A percentile compares a stretch with the other conserved stretches of the same genome.
Conservation (phyloP, 2,888 invertebrate species). For the Stramonita haemastoma region DNA sequence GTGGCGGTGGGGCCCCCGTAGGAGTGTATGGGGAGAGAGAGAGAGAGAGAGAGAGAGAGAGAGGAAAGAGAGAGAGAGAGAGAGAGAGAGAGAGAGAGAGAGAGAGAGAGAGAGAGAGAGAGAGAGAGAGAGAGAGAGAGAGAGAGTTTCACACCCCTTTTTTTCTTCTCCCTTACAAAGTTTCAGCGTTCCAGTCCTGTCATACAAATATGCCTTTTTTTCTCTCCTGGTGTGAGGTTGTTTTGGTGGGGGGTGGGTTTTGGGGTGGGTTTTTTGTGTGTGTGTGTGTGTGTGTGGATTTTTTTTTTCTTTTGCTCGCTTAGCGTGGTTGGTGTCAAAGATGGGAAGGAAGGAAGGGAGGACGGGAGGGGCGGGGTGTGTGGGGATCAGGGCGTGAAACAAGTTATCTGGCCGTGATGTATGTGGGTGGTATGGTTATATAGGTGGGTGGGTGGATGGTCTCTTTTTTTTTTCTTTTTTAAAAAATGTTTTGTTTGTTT, state of each 20-base stretch:
- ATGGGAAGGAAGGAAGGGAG: neutral
- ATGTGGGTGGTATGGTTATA: too few species aligned
- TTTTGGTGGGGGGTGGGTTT: neutral
- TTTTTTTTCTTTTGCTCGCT: neutral
- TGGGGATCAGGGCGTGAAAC: neutral
- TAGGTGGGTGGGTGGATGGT: too few species aligned
- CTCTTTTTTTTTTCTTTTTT: neutral
- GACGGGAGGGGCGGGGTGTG: neutral
- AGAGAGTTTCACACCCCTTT: neutral
- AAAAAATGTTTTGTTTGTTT: too few species aligned
- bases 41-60: neutral
- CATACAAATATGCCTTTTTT: neutral
- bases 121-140: neutral
- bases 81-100: neutral
- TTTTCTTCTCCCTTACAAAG: neutral
- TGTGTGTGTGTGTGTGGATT: slow-evolving; percentile 1
- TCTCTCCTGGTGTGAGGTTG: neutral
- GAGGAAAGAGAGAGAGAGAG: neutral
- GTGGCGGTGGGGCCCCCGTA: neutral
- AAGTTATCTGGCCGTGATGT: neutral
- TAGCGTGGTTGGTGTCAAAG: too few species aligned
- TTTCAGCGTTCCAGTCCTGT: neutral
- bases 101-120: neutral
- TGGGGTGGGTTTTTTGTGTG: neutral
- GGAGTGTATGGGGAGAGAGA: neutral